A percentile compares a stretch with the other conserved stretches of the same genome.
phyloP scores from a whole-genome alignment of 1,140 invertebrate species.

The Drosophila repletoides region DNA sequence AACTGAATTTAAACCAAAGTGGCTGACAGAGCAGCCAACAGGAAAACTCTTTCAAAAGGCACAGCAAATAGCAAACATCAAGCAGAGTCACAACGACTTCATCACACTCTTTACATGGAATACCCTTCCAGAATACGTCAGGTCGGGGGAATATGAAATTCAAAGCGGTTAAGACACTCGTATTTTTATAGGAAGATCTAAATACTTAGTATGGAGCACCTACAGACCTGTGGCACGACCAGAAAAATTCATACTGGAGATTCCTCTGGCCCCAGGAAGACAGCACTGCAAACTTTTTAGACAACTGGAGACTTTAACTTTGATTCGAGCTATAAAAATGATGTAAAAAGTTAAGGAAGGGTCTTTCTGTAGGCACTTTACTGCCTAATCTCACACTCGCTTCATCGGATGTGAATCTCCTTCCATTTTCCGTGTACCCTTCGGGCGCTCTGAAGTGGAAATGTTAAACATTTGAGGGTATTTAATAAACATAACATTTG shows the following conservation, averaged over 20 bases:
- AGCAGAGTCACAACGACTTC: background rate
- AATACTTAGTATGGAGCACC: no score
- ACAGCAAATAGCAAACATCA: background rate
- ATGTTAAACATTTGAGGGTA: slow-evolving; percentile 47
- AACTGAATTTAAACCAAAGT: background rate
- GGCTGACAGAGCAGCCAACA: background rate
- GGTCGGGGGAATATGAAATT: no score
- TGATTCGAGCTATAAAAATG: background rate
- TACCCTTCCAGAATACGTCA: no score
- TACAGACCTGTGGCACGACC: no score
- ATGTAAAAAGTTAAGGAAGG: background rate
- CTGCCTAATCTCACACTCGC: background rate
- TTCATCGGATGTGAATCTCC: background rate
- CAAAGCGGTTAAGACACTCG: no score
- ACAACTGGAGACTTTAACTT: background rate
- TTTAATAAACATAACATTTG: slow-evolving; percentile 73
- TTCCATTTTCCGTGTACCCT: no score
- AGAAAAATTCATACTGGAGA: no score
- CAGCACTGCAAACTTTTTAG: background rate
- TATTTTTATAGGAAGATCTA: no score
- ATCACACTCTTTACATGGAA: background rate
- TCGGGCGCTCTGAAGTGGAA: slow-evolving; percentile 43
- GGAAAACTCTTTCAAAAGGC: background rate
- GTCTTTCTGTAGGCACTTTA: background rate
- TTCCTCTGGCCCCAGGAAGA: background rate